A percentile compares a stretch with the other conserved stretches of the same genome.
Evolutionary conservation across 2,113 vertebrate genomes (phyloP).

Genomic region (Cryptotis parvus): DNA sequence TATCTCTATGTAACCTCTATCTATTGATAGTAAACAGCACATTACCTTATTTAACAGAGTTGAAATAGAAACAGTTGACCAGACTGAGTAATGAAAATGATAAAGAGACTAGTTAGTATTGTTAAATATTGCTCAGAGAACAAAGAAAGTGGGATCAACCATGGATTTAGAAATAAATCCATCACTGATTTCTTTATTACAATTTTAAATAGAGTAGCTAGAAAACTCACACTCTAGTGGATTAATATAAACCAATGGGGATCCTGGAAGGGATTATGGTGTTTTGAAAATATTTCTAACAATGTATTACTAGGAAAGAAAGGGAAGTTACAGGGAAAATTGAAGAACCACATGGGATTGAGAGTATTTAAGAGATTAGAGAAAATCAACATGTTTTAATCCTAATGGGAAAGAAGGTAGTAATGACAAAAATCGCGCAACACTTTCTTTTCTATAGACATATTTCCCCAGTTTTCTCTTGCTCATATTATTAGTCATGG

Average conservation of each 20-base stretch:
- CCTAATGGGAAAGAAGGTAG: background rate
- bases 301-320: background rate
- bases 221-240: background rate
- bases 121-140: background rate
- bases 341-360: background rate
- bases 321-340: background rate
- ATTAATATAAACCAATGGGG: background rate
- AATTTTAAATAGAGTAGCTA: background rate
- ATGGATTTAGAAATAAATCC: conserved; percentile 12
- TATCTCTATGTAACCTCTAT: too few species aligned
- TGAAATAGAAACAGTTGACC: background rate
- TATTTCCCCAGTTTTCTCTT: background rate
- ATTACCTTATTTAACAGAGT: background rate
- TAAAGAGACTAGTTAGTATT: background rate
- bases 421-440: conserved; percentile 8
- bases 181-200: background rate
- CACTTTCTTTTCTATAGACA: background rate
- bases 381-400: conserved; percentile 3
- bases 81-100: background rate
- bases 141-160: background rate
- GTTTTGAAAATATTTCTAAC: background rate
- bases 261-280: background rate
- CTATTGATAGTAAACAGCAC: background rate
- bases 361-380: conserved; percentile 12
- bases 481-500: background rate